Evolutionary conservation across 2,113 vertebrate genomes (phyloP), one percentile per base, ranked within the genome.

Genomic region (Percina caprodes): DNA sequence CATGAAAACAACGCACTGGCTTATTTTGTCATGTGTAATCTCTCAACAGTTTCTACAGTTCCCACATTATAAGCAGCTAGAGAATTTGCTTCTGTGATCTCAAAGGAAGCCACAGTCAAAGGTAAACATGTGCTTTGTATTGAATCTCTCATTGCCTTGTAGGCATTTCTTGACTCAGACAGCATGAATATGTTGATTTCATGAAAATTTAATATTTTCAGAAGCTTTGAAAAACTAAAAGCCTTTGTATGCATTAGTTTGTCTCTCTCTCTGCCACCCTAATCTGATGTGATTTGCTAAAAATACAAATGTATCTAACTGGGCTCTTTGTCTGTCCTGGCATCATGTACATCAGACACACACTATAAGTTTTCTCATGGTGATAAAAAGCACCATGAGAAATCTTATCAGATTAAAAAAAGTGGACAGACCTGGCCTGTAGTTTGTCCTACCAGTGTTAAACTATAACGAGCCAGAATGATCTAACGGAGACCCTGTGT

Each of bases 401-500:
- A 42, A 42, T 42, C 39, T 42, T 42, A 42, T 42, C 51, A 68
- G 73, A 76, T 79, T 35, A 84, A 80, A 84, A 84, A 67, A 81
- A 77, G 77, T 67, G 69, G n/a, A 69, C 2, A 52, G 49, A 61
- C 72, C 48, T 45, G 67, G 30, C 59, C 55, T 73, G 70, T 65
- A 30, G 69, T 84, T 35, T 59, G 62, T 80, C 23, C 69, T 74
- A 42, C 59, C 60, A 82, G 58, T 46, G 76, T 88, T 86, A 81
- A 86, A 89, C 74, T 67, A 81, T 73, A 86, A 86, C 51, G 10
- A 66, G 58, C 5, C 66, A 82, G 58, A 88, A 16, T 70, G 30
- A 79, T 65, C 71, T 23, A 55, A 39, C 63, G 63, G 49, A 75
- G 84, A 74, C 86, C 75, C 30, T 16, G 30, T 30, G 56, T 85